Evolutionary conservation across 2,888 invertebrate genomes (phyloP), one percentile per base, ranked within the genome.

Genomic region (Ormyrus pomaceus): DNA sequence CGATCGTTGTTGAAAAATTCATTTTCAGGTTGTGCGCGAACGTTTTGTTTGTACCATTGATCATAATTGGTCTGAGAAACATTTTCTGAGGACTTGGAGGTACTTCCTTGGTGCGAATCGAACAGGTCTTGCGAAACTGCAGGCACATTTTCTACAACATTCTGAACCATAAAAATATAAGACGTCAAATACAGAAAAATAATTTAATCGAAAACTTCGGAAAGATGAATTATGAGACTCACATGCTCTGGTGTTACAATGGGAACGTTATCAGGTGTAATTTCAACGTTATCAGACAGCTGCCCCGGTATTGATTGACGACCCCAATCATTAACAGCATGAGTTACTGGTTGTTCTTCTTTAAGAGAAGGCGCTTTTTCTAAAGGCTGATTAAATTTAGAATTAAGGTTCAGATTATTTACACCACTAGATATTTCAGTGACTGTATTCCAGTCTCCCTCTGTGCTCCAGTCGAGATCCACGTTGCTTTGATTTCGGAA

Each of bases 41-140:
- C 61, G 69, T 81, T 87, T 53, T 88, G 88, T 58, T 89, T 90
- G 78, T 90, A 91, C 90, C 91, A 90, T 19, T 90, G 89, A 80
- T 90, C 90, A 51, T 89, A 90, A 50, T 86, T 87, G 11, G 84
- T 84, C 58, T 85, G 85, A 5, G 85, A 65, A 45, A 80, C 46
- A 19, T 77, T 83, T 51, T 85, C 86, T 11, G 69, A 9, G 13
- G 77, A 61, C 9, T 82, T 83, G 2, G 71, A 58, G 58, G 6
- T 73, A 69, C 11, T 58, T 72, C 81, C 34, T 85, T 83, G 51
- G 75, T 50, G 58, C 4, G 75, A 2, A 50, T 83, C 83, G 2
- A 68, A 74, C 5, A 62, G 73, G 11, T 82, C 81, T 51, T 79
- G 78, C 0, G 71, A 46, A 55, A 70, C 51, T 9, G 48, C 45